Evolutionary conservation across 1,140 invertebrate species (phyloP), one percentile per base, ranked within the genome.

Genomic region (Tenebrio molitor): DNA sequence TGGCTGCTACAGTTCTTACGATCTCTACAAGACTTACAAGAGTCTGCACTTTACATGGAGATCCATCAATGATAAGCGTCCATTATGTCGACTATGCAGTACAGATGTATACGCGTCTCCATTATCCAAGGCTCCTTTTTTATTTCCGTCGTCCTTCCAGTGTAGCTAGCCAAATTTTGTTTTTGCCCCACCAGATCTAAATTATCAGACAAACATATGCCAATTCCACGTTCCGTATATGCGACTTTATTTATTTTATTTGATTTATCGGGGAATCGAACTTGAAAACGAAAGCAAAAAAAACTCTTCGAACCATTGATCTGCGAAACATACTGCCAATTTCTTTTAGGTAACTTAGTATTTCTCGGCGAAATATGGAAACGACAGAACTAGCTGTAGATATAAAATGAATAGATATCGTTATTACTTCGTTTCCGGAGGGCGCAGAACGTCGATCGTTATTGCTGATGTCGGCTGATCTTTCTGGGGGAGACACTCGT

Each of bases 51-150:
- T 70, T 70, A 58, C 44, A 41, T 70, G 46, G 50, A 70, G 68
- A 70, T 70, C 68, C 46, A 62, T 70, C 68, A 70, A 34, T 70
- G 68, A 70, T 70, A 70, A 70, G 68, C 25, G 46, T 70, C 68
- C 68, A 70, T 70, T 70, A 70, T 70, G 36, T 70, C 68, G 68
- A 39, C 50, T 62, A 58, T 58, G 46, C 36, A 39, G 15, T 69
- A 69, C 68, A 70, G 25, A 16, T 70, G 17, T 70, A 62, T 39
- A 42, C 36, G 14, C 64, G 19, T 66, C 12, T 66, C 36, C 63
- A 65, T 65, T 65, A 65, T 58, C 50, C 50, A 0, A 58, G 8
- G 0, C 23, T 58, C 23, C 29, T 46, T 58, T 58, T 58, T 58
- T 58, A 2, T 2, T 34, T 23, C 2, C n/a, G 15, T 53, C 46